These are phyloP conservation scores for Phalera bucephala DNA, from an alignment of 2,888 invertebrate genomes.

Conservation along the genomic window DNA sequence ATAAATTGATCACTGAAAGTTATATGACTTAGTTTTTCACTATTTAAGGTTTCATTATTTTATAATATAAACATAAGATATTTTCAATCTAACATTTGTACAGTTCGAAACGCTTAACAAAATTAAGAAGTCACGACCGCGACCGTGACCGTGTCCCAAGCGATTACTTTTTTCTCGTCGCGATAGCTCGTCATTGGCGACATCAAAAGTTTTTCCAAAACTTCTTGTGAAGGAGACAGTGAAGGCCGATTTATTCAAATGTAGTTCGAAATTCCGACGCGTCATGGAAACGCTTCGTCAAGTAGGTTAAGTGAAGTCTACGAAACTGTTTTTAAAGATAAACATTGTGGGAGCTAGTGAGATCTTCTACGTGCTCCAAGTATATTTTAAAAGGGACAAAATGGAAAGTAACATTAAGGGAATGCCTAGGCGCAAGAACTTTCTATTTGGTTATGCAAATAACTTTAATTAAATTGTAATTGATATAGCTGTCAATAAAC, in stretches of 20 bases:
- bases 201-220: constrained; percentile 47
- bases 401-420: constrained; percentile 55
- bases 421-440: constrained; percentile 18
- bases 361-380: constrained; percentile 46
- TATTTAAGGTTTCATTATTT: too few species aligned
- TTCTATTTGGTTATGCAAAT: constrained; percentile 33
- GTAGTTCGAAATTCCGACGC: constrained; percentile 66
- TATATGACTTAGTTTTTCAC: too few species aligned
- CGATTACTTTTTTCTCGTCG: constrained; percentile 29
- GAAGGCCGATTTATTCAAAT: constrained; percentile 64
- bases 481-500: constrained; percentile 16
- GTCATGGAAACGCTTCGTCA: constrained; percentile 55
- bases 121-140: constrained; percentile 31
- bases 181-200: constrained; percentile 17
- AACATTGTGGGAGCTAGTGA: constrained; percentile 41
- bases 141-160: constrained; percentile 25
- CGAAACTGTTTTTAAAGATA: constrained; percentile 47
- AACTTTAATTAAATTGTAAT: constrained; percentile 28
- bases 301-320: constrained; percentile 63
- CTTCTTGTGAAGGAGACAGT: constrained; percentile 50
- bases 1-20: too few species aligned
- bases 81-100: constrained; percentile 20
- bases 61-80: constrained; percentile 8
- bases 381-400: constrained; percentile 44
- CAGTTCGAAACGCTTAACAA: constrained; percentile 16